Evolutionary conservation across 2,888 invertebrate species (phyloP).

Genomic region (Congeria kusceri): DNA sequence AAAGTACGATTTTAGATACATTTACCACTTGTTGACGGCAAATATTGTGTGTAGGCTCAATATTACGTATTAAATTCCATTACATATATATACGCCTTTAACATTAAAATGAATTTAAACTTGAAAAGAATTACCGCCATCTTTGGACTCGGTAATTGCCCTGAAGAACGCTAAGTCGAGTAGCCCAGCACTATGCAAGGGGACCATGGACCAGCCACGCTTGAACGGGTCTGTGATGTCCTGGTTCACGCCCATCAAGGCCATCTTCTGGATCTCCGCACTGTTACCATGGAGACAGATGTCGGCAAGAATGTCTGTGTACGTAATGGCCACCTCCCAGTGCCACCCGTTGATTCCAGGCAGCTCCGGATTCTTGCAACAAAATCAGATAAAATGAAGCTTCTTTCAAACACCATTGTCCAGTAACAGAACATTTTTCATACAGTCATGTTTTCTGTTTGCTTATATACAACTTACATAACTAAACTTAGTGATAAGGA

Average conservation of each 20-base stretch:
- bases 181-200: slow-evolving; percentile 81
- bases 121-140: slow-evolving; percentile 81
- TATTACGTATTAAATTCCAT: no score
- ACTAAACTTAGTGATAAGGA: no score
- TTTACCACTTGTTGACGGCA: no score
- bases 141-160: slow-evolving; percentile 71
- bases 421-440: no score
- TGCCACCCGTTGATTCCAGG: slow-evolving; percentile 84
- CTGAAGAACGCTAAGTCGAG: slow-evolving; percentile 82
- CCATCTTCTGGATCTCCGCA: slow-evolving; percentile 82
- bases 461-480: no score
- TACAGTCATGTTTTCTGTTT: no score
- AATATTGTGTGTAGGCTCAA: no score
- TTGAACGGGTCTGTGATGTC: slow-evolving; percentile 73
- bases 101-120: no score
- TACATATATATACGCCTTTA: no score
- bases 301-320: slow-evolving; percentile 81
- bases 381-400: slow-evolving; percentile 4
- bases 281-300: slow-evolving; percentile 81
- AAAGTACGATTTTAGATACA: no score
- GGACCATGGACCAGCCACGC: slow-evolving; percentile 61
- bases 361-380: slow-evolving; percentile 66
- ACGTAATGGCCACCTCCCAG: slow-evolving; percentile 84
- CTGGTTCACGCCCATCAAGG: slow-evolving; percentile 79
- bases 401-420: no score